Percentiles rank a stretch among this genome's conserved stretches.
Conservation (phyloP, 2,113 vertebrate species). For the Naja naja region DNA sequence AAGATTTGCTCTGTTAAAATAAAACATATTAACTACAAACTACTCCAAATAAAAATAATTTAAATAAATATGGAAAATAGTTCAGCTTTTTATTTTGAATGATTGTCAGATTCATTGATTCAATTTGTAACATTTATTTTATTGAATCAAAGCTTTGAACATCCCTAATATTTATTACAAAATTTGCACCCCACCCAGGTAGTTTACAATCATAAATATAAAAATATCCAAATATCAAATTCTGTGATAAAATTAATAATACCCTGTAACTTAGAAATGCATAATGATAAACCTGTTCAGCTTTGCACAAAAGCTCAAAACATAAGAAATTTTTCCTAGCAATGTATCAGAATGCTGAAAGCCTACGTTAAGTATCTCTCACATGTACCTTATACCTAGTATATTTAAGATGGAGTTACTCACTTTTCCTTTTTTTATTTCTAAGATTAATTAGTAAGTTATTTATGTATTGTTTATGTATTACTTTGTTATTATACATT, state of each 20-base stretch:
- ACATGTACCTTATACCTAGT: neutral
- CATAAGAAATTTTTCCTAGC: neutral
- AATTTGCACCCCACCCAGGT: neutral
- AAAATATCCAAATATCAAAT: neutral
- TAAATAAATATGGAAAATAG: neutral
- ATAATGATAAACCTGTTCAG: neutral
- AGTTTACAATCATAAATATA: neutral
- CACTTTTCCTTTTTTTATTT: neutral
- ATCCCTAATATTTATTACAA: neutral
- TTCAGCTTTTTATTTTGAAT: neutral
- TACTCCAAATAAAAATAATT: neutral
- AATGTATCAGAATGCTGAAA: neutral
- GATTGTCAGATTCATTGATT: neutral
- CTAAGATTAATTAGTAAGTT: neutral
- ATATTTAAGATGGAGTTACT: neutral
- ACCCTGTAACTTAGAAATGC: neutral
- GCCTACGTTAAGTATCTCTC: neutral
- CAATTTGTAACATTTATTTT: neutral
- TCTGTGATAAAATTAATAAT: neutral
- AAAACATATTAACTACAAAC: neutral
- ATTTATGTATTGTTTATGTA: neutral
- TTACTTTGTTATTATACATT: neutral
- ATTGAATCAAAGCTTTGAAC: neutral
- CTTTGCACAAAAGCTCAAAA: neutral
- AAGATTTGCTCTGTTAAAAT: neutral